phyloP scores from a whole-genome alignment of 1,140 invertebrate genomes.

The Diprion similis region DNA sequence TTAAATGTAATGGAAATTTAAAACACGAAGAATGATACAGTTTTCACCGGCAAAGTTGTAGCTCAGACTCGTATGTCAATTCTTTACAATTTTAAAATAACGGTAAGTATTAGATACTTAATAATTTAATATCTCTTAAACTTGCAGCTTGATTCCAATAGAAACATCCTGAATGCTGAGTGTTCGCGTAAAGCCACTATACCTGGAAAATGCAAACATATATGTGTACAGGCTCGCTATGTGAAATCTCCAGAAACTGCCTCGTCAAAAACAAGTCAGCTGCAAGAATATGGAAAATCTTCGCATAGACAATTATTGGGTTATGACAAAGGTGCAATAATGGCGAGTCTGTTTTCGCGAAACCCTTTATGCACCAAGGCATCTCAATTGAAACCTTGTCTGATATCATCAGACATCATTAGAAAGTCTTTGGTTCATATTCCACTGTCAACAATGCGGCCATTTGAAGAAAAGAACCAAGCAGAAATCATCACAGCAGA shows the following conservation, averaged over 20 bases:
- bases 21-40: background rate
- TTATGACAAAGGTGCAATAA: slow-evolving; percentile 24
- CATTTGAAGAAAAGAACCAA: slow-evolving; percentile 22
- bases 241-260: slow-evolving; percentile 22
- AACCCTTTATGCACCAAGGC: slow-evolving; percentile 4
- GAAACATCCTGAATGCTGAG: slow-evolving; percentile 19
- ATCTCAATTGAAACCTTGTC: background rate
- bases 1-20: slow-evolving; percentile 18
- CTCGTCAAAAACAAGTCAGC: slow-evolving; percentile 21
- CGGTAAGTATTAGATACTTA: slow-evolving; percentile 13
- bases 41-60: slow-evolving; percentile 19
- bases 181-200: slow-evolving; percentile 22
- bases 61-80: slow-evolving; percentile 23
- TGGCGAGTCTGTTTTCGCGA: slow-evolving; percentile 10
- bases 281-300: slow-evolving; percentile 26
- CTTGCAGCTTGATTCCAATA: slow-evolving; percentile 25
- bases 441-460: slow-evolving; percentile 16
- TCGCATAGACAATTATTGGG: slow-evolving; percentile 19
- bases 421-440: background rate
- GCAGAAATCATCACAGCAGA: slow-evolving; percentile 20
- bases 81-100: slow-evolving; percentile 25
- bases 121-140: slow-evolving; percentile 19
- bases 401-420: slow-evolving; percentile 9
- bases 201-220: slow-evolving; percentile 24
- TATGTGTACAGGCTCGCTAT: slow-evolving; percentile 21